Conservation (phyloP, 2,797 vertebrate genomes). For the Hemitrygon akajei region DNA sequence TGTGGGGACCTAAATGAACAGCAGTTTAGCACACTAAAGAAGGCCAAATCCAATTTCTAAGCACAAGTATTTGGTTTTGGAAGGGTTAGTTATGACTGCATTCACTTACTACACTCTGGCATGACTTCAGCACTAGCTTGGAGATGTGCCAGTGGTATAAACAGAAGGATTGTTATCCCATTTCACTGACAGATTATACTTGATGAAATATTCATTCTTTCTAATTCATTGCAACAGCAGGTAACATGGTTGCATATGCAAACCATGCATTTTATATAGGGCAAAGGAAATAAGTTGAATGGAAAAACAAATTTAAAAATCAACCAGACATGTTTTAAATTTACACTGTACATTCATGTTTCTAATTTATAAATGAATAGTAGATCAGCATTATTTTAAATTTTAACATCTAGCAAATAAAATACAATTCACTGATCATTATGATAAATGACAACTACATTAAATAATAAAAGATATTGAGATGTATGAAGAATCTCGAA, state of each 20-base stretch:
- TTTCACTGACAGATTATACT: slow-evolving; percentile 20
- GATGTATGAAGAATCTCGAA: no score
- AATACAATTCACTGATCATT: not conserved
- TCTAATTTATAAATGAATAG: not conserved
- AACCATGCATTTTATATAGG: not conserved
- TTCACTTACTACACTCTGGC: not conserved
- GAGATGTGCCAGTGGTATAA: not conserved
- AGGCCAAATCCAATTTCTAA: no score
- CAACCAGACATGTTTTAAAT: not conserved
- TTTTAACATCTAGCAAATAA: not conserved
- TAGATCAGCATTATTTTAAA: not conserved
- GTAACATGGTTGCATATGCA: not conserved
- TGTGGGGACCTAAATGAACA: no score
- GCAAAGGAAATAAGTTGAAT: not conserved
- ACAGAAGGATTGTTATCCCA: not conserved
- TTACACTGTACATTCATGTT: not conserved
- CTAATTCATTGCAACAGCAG: slow-evolving; percentile 4
- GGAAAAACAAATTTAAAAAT: not conserved
- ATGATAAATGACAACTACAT: not conserved
- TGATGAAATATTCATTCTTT: slow-evolving; percentile 24
- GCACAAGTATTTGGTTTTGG: not conserved
- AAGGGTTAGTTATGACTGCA: not conserved
- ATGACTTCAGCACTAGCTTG: not conserved
- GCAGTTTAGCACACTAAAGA: no score
- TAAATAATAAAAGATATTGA: not conserved